Evolutionary conservation across 2,113 vertebrate genomes (phyloP).

Genomic region (Colius striatus): DNA sequence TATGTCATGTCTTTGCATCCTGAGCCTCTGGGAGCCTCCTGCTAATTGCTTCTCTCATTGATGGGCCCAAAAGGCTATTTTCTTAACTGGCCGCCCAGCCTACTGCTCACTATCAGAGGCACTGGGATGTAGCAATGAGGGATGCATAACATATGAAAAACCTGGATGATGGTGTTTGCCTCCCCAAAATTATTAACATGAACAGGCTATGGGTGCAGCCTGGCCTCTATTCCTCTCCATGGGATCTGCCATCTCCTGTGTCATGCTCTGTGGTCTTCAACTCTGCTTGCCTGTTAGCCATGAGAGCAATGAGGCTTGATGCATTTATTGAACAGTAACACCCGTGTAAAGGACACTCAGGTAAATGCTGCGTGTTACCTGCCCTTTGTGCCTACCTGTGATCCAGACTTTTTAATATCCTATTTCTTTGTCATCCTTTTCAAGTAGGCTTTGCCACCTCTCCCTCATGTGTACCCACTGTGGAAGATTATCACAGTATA

Average conservation of each 20-base stretch:
- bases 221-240: neutral
- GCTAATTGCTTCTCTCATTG: neutral
- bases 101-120: neutral
- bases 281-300: neutral
- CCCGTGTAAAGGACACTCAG: neutral
- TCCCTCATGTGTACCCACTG: neutral
- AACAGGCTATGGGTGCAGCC: neutral
- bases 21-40: neutral
- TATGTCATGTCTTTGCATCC: neutral
- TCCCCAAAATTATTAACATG: neutral
- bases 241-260: neutral
- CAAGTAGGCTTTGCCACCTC: neutral
- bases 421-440: neutral
- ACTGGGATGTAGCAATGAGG: neutral
- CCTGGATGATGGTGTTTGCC: neutral
- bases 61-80: neutral
- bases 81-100: neutral
- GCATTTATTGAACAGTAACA: neutral
- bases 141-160: neutral
- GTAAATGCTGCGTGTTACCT: neutral
- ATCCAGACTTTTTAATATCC: neutral
- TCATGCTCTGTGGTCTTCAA: neutral
- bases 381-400: neutral
- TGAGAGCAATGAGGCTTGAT: neutral
- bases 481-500: conserved; percentile 24